Percentiles rank a stretch among this genome's conserved stretches.
Evolutionary conservation across 2,888 invertebrate species (phyloP).

Genomic region (Podabrus alpinus): DNA sequence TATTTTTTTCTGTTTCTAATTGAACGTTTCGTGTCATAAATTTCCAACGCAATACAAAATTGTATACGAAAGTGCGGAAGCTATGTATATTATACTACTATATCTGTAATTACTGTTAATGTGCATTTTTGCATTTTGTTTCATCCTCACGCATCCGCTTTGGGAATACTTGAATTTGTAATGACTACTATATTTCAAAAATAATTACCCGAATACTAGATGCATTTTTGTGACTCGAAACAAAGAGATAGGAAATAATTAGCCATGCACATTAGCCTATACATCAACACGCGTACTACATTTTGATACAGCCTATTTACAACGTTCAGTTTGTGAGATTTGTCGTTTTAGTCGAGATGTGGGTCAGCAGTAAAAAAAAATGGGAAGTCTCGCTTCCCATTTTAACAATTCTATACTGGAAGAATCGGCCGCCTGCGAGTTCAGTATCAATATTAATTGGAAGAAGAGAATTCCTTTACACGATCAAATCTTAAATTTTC

Average conservation of each 20-base stretch:
- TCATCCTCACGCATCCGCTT: background rate
- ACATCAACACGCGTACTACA: background rate
- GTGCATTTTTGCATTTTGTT: slow-evolving; percentile 12
- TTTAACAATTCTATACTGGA: no score
- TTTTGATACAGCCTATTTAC: background rate
- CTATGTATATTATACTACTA: background rate
- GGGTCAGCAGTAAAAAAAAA: no score
- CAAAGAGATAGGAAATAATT: background rate
- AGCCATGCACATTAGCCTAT: background rate
- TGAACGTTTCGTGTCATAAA: slow-evolving; percentile 9
- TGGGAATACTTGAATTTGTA: background rate
- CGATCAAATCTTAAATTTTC: no score
- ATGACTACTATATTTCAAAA: background rate
- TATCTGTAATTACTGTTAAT: background rate
- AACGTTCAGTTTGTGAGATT: no score
- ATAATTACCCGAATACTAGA: background rate
- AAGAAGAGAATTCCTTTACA: no score
- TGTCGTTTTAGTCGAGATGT: no score
- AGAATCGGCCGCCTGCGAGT: no score
- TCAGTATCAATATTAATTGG: no score
- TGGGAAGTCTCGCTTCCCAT: no score
- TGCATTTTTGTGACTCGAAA: background rate
- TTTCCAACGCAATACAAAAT: slow-evolving; percentile 6
- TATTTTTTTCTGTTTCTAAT: background rate
- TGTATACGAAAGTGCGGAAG: background rate